A percentile compares a stretch with the other conserved stretches of the same genome.
phyloP scores from a whole-genome alignment of 2,888 invertebrate species.

The Coremacera marginata region DNA sequence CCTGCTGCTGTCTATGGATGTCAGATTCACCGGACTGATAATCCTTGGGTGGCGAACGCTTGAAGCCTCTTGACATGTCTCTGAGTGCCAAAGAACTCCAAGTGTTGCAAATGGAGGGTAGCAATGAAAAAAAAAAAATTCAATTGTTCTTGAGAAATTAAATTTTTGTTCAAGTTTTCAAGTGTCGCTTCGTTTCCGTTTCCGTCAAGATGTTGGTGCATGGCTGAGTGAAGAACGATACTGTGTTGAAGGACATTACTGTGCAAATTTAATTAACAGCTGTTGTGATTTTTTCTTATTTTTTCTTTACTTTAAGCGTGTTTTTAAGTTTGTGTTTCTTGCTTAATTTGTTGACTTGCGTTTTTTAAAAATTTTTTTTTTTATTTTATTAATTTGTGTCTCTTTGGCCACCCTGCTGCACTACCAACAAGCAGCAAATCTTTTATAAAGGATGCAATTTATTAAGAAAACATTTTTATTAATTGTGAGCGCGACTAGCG shows the following conservation, averaged over 20 bases:
- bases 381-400: neutral
- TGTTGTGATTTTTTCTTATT: neutral
- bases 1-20: slow-evolving; percentile 6
- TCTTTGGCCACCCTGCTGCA: neutral
- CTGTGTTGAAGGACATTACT: neutral
- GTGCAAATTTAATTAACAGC: slow-evolving; percentile 32
- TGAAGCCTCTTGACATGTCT: slow-evolving; percentile 2
- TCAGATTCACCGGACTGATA: slow-evolving; percentile 1
- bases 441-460: slow-evolving; percentile 28
- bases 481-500: slow-evolving; percentile 29
- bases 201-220: neutral
- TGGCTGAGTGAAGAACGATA: no score
- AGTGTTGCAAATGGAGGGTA: neutral
- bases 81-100: slow-evolving; percentile 9
- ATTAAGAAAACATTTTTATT: slow-evolving; percentile 36
- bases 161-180: slow-evolving; percentile 14
- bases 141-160: slow-evolving; percentile 26
- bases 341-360: slow-evolving; percentile 27
- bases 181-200: slow-evolving; percentile 22
- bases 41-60: neutral
- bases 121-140: slow-evolving; percentile 4
- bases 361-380: slow-evolving; percentile 10
- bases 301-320: neutral
- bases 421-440: neutral
- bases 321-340: neutral